Conservation (phyloP, 1,140 invertebrate species). For the Bombus pascuorum region DNA sequence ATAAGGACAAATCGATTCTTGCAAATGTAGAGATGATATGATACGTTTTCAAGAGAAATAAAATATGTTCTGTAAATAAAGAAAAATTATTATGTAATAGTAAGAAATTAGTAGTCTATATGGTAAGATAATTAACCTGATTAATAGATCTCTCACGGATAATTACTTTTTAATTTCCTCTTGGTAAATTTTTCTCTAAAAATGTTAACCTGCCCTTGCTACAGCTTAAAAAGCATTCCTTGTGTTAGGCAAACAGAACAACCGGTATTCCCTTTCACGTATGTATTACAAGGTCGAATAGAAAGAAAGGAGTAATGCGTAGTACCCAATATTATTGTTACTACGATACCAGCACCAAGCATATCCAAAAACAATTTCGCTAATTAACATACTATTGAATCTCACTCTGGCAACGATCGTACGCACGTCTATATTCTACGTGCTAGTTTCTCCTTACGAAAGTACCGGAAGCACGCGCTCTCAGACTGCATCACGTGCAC, state of each 20-base stretch:
- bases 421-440: not conserved
- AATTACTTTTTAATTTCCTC: not conserved
- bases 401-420: not conserved
- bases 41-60: too few species aligned
- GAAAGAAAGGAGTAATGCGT: not conserved
- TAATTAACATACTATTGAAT: not conserved
- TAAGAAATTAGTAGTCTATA: too few species aligned
- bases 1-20: too few species aligned
- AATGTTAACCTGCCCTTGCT: not conserved
- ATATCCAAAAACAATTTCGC: not conserved
- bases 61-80: too few species aligned
- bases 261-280: conserved; percentile 17
- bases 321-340: not conserved
- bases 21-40: too few species aligned
- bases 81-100: too few species aligned
- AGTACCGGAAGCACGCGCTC: not conserved
- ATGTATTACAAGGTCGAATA: conserved; percentile 14
- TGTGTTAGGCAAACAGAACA: not conserved
- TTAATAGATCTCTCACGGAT: too few species aligned
- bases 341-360: too few species aligned
- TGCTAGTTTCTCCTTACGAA: not conserved
- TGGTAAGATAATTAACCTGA: too few species aligned
- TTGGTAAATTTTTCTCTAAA: not conserved
- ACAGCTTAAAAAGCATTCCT: not conserved
- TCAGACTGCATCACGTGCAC: not conserved